These are phyloP conservation scores for Bacillus rossius DNA, from an alignment of 1,140 invertebrate species.

Conservation along the genomic window DNA sequence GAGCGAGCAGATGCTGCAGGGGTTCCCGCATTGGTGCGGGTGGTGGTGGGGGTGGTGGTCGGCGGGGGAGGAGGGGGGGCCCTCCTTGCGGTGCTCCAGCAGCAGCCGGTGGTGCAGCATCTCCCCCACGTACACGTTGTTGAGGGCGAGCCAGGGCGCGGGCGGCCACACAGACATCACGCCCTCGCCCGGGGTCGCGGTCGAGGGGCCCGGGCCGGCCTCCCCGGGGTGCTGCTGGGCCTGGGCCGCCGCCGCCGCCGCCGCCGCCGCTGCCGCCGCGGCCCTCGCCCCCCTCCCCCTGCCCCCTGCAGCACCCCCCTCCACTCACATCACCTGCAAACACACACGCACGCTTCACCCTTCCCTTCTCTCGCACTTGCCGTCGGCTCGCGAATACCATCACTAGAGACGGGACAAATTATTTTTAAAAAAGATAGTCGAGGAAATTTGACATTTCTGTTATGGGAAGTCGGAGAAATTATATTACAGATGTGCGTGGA, in stretches of 20 bases:
- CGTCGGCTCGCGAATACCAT: too few relatives aligned
- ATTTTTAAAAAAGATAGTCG: too few relatives aligned
- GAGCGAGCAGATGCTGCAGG: constrained; percentile 48
- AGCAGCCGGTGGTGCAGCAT: constrained; percentile 32
- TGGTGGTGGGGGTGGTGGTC: constrained; percentile 3
- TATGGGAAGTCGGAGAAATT: too few relatives aligned
- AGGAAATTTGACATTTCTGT: too few relatives aligned
- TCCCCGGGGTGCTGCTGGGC: constrained; percentile 22
- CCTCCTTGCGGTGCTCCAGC: constrained; percentile 20
- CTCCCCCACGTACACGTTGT: constrained; percentile 32
- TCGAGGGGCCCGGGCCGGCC: constrained; percentile 21
- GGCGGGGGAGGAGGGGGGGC: background rate
- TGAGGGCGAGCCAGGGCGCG: constrained; percentile 27
- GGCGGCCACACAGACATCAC: constrained; percentile 24
- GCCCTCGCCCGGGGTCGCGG: constrained; percentile 13
- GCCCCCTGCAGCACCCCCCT: constrained; percentile 35
- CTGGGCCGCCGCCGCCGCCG: background rate
- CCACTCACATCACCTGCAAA: constrained; percentile 53
- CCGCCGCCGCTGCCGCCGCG: constrained; percentile 15
- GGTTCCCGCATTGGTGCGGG: constrained; percentile 23
- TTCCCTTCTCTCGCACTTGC: too few relatives aligned
- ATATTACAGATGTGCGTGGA: too few relatives aligned
- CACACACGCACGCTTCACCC: background rate
- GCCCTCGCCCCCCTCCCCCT: constrained; percentile 29
- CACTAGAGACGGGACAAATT: too few relatives aligned